Conservation (phyloP, 2,113 vertebrate genomes). For the Ptyas mucosa region DNA sequence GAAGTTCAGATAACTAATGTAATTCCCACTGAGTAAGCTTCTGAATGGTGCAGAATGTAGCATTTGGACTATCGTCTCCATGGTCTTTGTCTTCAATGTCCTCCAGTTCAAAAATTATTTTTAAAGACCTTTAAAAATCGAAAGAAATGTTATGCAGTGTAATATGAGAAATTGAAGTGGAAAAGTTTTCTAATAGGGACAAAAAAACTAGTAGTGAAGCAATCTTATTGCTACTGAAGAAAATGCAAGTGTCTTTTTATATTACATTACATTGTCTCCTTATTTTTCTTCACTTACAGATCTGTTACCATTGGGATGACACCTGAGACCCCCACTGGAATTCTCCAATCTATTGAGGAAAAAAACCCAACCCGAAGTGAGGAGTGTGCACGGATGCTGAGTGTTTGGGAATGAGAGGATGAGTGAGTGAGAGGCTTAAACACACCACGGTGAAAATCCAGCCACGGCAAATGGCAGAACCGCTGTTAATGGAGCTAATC, state of each 20-base stretch:
- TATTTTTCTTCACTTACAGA: conserved; percentile 66
- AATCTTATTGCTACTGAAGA: not conserved
- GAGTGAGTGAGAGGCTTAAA: conserved; percentile 90
- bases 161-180: not conserved
- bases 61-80: not conserved
- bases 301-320: conserved; percentile 71
- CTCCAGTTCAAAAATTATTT: not conserved
- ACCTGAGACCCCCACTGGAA: conserved; percentile 88
- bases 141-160: not conserved
- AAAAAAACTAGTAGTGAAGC: not conserved
- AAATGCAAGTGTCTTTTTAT: not conserved
- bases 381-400: conserved; percentile 87
- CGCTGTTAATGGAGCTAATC: conserved; percentile 67
- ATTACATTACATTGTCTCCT: not conserved
- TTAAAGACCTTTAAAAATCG: not conserved
- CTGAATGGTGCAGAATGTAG: not conserved
- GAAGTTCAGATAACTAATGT: not conserved
- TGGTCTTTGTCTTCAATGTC: not conserved
- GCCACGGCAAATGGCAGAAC: conserved; percentile 73
- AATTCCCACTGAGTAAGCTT: not conserved
- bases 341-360: conserved; percentile 86
- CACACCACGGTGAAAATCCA: conserved; percentile 85
- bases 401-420: conserved; percentile 88
- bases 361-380: conserved; percentile 76
- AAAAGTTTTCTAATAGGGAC: not conserved